Evolutionary conservation across 2,888 invertebrate genomes (phyloP), one percentile per base, ranked within the genome.

Genomic region (Acleris cristana): DNA sequence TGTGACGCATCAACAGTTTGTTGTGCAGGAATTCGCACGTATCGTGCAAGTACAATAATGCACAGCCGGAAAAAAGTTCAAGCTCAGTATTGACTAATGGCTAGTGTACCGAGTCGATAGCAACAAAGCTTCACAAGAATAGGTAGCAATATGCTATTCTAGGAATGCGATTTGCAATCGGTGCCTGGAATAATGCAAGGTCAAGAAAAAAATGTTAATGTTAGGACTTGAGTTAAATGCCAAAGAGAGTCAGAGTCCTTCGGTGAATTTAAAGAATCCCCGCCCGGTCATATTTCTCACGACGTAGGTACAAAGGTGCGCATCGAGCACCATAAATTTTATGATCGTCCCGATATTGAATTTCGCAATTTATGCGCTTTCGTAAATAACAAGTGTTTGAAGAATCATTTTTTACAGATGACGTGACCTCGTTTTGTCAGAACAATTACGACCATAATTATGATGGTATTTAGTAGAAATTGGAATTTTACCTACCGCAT

Each of bases 271-370:
- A 80, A 86, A 82, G 77, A 82, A 83, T 83, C 78, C 76, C 74
- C 79, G 72, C 72, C 73, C 83, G 77, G 80, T 72, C 82, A 84
- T 81, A 87, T 82, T 86, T 85, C 83, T 84, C 86, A 83, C 80
- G 71, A 74, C 4, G 14, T 40, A 40, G 4, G 74, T 78, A 83
- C 83, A 86, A 87, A 84, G 81, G 80, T 78, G 78, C 78, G 71
- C 82, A 82, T 83, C 83, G 80, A 84, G 80, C 82, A 82, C 80
- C 81, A 87, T 88, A 87, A 83, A 87, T 83, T 88, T 88, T 85
- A 89, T 82, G 74, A 79, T 75, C 81, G 78, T 79, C 73, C 75
- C 79, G 80, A 88, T 89, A 90, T 88, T 84, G 87, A 85, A 84
- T 84, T 87, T 84, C 82, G 82, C 78, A 83, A 87, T 86, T 82